phyloP scores from a whole-genome alignment of 2,113 vertebrate genomes.

The Pogonocichla stellata region DNA sequence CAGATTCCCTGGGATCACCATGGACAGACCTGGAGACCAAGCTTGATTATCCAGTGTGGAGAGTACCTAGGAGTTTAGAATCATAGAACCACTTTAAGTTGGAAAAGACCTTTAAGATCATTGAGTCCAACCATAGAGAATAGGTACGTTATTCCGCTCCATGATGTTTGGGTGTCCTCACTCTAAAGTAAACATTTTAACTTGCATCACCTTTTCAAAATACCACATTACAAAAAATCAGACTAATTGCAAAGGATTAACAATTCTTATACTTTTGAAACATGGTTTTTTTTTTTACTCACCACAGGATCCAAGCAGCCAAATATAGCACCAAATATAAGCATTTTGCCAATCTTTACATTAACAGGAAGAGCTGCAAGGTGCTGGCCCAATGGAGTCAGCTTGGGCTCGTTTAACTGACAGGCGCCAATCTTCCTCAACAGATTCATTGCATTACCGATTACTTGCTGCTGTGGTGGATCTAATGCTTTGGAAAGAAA shows the following conservation, averaged over 20 bases:
- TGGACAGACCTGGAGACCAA: neutral
- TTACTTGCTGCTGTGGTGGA: constrained; percentile 90
- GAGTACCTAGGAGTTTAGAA: neutral
- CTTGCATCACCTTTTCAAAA: neutral
- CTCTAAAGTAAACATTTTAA: neutral
- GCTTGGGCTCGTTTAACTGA: constrained; percentile 76
- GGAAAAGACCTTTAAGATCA: neutral
- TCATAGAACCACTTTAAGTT: neutral
- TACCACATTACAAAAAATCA: neutral
- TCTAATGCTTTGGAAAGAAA: constrained; percentile 91
- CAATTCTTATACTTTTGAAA: neutral
- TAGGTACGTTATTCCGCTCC: neutral
- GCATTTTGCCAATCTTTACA: constrained; percentile 98
- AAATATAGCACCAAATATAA: constrained; percentile 95
- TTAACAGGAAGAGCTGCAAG: constrained; percentile 93
- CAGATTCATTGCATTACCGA: constrained; percentile 91
- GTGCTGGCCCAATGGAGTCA: constrained; percentile 94
- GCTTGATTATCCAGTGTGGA: neutral
- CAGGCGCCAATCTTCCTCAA: constrained; percentile 93
- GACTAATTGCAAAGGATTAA: neutral
- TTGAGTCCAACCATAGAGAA: neutral
- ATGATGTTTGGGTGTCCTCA: neutral
- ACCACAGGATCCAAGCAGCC: constrained; percentile 95
- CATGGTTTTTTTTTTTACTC: constrained; percentile 10
- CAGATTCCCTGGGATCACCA: neutral